phyloP scores from a whole-genome alignment of 2,888 invertebrate genomes.

The Cephus sareptanus region DNA sequence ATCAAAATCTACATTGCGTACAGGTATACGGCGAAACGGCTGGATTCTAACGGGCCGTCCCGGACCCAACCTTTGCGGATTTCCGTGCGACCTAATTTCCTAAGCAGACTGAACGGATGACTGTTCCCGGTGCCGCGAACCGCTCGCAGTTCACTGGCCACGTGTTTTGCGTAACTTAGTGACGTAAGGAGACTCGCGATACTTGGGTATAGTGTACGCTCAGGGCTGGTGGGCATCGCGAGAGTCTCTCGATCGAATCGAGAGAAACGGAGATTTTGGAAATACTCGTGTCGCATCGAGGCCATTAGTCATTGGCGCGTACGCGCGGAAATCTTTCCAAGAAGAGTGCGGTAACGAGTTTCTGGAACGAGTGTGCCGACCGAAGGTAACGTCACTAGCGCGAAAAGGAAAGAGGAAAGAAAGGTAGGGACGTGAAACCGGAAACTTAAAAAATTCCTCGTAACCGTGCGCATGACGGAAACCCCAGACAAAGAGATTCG shows the following conservation, averaged over 20 bases:
- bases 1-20: not conserved
- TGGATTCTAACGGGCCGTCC: not conserved
- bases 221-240: too few relatives aligned
- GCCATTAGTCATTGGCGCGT: not conserved
- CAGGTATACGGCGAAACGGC: not conserved
- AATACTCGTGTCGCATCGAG: not conserved
- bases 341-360: conserved; percentile 52
- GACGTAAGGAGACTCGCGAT: too few relatives aligned
- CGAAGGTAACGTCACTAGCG: not conserved
- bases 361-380: conserved; percentile 27
- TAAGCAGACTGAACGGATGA: too few relatives aligned
- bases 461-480: not conserved
- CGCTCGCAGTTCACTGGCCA: too few relatives aligned
- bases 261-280: not conserved
- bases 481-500: not conserved
- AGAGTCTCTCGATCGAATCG: not conserved
- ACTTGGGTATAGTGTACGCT: too few relatives aligned
- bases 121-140: too few relatives aligned
- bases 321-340: conserved; percentile 32
- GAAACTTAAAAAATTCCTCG: not conserved
- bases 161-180: not conserved
- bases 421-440: not conserved
- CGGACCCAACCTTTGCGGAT: not conserved
- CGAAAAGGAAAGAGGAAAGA: not conserved
- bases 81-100: not conserved